Base-by-base conservation (phyloP, 2,888 invertebrate genomes). In the Chrysina gloriosa region DNA sequence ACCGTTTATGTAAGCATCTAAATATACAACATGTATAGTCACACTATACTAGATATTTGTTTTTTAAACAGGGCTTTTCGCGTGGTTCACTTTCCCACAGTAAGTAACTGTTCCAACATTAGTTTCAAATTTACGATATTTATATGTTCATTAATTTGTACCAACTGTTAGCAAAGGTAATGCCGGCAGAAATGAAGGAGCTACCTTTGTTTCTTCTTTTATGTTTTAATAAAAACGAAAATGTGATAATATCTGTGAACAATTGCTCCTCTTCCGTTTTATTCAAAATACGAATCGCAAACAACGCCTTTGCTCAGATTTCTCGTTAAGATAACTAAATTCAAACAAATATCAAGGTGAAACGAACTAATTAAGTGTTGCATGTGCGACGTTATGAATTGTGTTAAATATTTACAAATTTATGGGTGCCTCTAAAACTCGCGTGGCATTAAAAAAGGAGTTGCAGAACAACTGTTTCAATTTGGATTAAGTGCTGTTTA, bases 291-390 rank as follows among this genome's bases (percentile, higher is more conserved):
- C 42, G 58, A 61, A 61, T 61, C 42, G 45, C 42, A 45, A 61
- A 42, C 58, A 61, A 61, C 58, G 58, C 58, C 58, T 61, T 61
- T 61, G 58, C 58, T 61, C 36, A 65, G 65, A 65, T 65, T 50
- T 50, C 52, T 50, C 50, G 36, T 65, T 65, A 65, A 65, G 65
- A 65, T 65, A 65, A 34, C 34, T 27, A 42, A 65, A 65, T 65
- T 65, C 65, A 65, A 65, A 65, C 65, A 63, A 63, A 63, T 63
- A 45, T 61, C 42, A 61, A 61, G 58, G 58, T 61, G 58, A 61
- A 61, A 61, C 29, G 58, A 14, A 61, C 42, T 61, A 61, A 61
- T 61, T 61, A 61, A 61, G 42, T 61, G 45, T 61, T 61, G 58
- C 58, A 61, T 61, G 58, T 45, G 42, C 58, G 42, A 61, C 58